Conservation (phyloP, 2,888 invertebrate genomes). For the Dasysyrphus tricinctus region DNA sequence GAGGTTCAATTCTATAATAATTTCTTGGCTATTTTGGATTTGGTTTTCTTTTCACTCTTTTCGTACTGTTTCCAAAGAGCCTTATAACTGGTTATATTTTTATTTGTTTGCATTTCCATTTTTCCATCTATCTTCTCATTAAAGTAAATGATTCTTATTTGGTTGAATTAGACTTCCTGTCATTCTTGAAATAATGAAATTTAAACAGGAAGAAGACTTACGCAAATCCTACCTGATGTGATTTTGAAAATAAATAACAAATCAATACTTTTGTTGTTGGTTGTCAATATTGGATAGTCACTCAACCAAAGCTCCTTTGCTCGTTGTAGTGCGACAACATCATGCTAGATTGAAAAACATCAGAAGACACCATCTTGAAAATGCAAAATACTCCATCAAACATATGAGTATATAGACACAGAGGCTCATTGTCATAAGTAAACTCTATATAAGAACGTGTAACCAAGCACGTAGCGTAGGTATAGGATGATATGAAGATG, state of each 20-base stretch:
- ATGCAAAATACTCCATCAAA: slow-evolving; percentile 12
- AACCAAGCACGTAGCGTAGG: slow-evolving; percentile 5
- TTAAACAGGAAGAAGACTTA: background rate
- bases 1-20: no score
- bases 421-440: background rate
- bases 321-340: background rate
- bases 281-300: background rate
- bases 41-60: no score
- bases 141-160: background rate
- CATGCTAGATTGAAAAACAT: slow-evolving; percentile 18
- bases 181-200: background rate
- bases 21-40: no score
- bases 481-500: background rate
- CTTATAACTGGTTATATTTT: no score
- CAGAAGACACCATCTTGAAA: slow-evolving; percentile 17
- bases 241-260: slow-evolving; percentile 19
- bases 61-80: no score
- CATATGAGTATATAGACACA: background rate
- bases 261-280: slow-evolving; percentile 16
- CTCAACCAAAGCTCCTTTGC: background rate
- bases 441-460: background rate
- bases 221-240: background rate
- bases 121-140: background rate
- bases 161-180: background rate
- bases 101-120: no score